phyloP scores from a whole-genome alignment of 2,113 vertebrate genomes.

The Grammomys dolichurus region DNA sequence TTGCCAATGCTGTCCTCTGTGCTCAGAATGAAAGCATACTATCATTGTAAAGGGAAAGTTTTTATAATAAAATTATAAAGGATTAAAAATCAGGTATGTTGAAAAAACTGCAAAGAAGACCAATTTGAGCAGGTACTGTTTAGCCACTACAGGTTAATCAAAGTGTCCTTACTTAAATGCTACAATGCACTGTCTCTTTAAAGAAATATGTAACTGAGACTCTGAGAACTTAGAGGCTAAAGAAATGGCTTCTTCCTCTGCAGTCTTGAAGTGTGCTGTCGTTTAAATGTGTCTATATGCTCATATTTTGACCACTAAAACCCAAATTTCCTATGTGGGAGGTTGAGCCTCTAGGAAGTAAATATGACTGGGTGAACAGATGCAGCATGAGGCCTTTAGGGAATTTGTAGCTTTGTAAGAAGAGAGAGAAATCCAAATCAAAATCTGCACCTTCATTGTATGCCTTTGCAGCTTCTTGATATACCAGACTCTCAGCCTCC shows the following conservation, averaged over 20 bases:
- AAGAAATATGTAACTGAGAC: neutral
- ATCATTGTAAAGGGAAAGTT: neutral
- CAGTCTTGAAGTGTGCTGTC: neutral
- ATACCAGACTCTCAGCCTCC: neutral
- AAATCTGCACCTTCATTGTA: rapidly evolving
- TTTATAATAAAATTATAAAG: neutral
- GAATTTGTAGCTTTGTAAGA: neutral
- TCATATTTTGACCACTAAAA: neutral
- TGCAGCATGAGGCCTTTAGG: rapidly evolving
- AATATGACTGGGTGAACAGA: neutral
- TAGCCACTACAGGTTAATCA: neutral
- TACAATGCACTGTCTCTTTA: neutral
- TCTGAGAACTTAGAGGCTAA: neutral
- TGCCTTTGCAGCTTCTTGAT: neutral
- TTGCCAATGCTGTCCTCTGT: neutral
- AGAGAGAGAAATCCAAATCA: neutral
- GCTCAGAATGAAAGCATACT: neutral
- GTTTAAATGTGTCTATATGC: too few species aligned
- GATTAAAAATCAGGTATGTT: neutral
- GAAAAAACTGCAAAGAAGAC: neutral
- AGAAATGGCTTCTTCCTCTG: neutral
- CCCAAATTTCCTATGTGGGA: too few species aligned
- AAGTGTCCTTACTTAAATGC: neutral
- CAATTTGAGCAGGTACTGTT: neutral
- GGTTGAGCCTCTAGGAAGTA: too few species aligned